These are phyloP conservation scores for Sinocyclocheilus rhinocerous DNA, from an alignment of 2,113 vertebrate genomes.

Conservation along the genomic window DNA sequence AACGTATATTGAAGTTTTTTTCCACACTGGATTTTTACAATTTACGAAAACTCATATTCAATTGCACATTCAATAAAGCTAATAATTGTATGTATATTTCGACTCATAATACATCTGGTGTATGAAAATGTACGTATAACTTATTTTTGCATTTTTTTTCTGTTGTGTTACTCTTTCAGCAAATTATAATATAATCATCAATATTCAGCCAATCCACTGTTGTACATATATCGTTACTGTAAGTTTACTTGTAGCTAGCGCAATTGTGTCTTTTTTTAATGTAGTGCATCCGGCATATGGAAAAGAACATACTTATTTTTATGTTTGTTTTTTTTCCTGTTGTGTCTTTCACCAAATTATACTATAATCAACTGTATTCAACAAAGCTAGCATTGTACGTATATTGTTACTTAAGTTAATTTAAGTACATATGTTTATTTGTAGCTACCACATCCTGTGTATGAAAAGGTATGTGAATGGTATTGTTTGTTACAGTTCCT, in stretches of 20 bases:
- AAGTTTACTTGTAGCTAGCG: not conserved
- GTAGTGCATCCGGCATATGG: not conserved
- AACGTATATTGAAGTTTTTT: not conserved
- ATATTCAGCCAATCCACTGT: not conserved
- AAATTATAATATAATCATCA: not conserved
- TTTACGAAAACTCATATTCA: not conserved
- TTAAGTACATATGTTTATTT: not conserved
- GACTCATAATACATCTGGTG: not conserved
- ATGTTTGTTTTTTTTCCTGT: not conserved
- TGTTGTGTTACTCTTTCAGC: not conserved
- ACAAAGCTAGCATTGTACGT: not conserved
- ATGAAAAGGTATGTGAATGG: too few relatives aligned
- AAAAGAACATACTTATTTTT: not conserved
- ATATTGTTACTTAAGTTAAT: not conserved
- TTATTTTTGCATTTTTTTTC: too few relatives aligned
- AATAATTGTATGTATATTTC: not conserved
- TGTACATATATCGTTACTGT: not conserved
- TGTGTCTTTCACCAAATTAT: not conserved
- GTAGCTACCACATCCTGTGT: not conserved
- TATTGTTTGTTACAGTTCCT: too few relatives aligned
- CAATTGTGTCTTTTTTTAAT: not conserved
- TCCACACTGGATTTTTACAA: not conserved
- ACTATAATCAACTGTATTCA: not conserved
- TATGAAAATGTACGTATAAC: not conserved
- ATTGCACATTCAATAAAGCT: too few relatives aligned